Conservation (phyloP, 2,888 invertebrate genomes). For the Ctenicera cuprea region DNA sequence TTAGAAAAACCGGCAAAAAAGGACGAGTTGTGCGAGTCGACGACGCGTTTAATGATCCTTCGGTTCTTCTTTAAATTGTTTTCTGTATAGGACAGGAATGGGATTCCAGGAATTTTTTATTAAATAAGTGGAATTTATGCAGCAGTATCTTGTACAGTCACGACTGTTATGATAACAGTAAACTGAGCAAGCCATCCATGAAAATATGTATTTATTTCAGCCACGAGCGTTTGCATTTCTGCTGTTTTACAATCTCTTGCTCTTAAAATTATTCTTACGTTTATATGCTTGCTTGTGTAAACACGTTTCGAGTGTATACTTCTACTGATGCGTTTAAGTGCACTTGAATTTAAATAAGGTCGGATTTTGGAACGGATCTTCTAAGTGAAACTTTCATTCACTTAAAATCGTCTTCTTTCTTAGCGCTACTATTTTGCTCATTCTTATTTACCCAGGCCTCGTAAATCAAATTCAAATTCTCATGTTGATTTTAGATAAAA, state of each 20-base stretch:
- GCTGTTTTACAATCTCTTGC: constrained; percentile 40
- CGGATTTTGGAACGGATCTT: constrained; percentile 25
- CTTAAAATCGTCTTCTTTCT: too few species aligned
- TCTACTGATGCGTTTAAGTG: constrained; percentile 44
- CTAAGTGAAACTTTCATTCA: too few species aligned
- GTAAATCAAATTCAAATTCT: constrained; percentile 8
- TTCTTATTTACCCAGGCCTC: not conserved
- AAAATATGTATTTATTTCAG: constrained; percentile 59
- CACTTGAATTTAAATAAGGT: constrained; percentile 42
- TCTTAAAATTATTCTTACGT: constrained; percentile 45
- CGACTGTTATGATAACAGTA: constrained; percentile 60
- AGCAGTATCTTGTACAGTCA: constrained; percentile 53
- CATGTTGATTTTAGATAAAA: constrained; percentile 13
- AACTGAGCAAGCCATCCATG: constrained; percentile 59
- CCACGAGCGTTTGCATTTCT: constrained; percentile 54
- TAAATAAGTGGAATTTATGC: constrained; percentile 47
- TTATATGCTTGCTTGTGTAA: constrained; percentile 44
- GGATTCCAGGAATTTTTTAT: constrained; percentile 47
- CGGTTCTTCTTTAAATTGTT: constrained; percentile 41
- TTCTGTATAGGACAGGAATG: constrained; percentile 37
- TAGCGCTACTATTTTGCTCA: not conserved
- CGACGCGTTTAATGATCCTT: constrained; percentile 40
- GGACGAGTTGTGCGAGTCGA: not conserved
- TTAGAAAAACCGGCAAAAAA: constrained; percentile 39
- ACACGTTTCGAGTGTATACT: constrained; percentile 46